Evolutionary conservation across 2,797 vertebrate genomes (phyloP), one percentile per base, ranked within the genome.

Genomic region (Hippoglossus hippoglossus): DNA sequence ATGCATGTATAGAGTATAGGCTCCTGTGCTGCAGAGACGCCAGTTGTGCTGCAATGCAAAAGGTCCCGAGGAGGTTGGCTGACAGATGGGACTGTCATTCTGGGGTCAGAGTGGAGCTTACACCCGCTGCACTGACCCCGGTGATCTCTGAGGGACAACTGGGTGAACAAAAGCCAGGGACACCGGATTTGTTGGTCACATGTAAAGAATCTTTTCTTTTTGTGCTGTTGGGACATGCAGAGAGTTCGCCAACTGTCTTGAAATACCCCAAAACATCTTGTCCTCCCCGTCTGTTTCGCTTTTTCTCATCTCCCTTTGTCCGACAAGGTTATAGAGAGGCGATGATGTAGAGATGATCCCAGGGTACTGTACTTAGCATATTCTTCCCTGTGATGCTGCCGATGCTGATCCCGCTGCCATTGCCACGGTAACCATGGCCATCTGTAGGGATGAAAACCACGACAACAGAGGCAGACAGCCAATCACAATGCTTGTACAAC

Each of bases 361-460:
- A 12, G 39, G 36, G 36, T 28, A 31, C 18, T 44, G 34, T 6
- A 56, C 50, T 80, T 73, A 31, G 62, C 76, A 77, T 73, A 65
- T 63, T 65, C 70, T 55, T 78, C 56, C 46, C 63, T 56, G 69
- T 62, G 67, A 77, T 73, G 84, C 74, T 90, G 86, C 71, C 53
- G 83, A 88, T 87, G 80, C 90, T 90, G 91, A 90, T 85, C 86
- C 77, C 74, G 69, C 82, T 85, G 72, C 79, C 87, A 91, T 93
- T 57, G 79, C 90, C 87, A 87, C 88, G 77, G 90, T 80, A 91
- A 93, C 93, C 84, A 44, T 47, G 74, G 82, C 90, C 93, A 92
- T 94, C 92, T 93, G 91, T 90, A 84, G 84, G 87, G 91, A 92
- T 91, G 90, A 92, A 83, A 87, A 73, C 85, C 80, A 64, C 77